Evolutionary conservation across 2,888 invertebrate species (phyloP).

Genomic region (Pristionchus maxplancki): DNA sequence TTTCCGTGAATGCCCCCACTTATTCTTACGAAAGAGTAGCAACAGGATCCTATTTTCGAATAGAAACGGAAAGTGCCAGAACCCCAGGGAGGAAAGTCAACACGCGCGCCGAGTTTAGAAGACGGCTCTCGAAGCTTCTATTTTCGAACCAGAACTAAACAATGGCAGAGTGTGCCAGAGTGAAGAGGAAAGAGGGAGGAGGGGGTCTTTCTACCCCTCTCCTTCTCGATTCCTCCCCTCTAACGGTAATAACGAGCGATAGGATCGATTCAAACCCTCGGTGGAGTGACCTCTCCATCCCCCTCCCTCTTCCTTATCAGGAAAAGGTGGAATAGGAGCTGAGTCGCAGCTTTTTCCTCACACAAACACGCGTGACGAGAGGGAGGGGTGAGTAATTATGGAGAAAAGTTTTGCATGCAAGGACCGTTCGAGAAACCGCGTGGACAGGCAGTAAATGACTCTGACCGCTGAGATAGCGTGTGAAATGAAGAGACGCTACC

Average conservation of each 20-base stretch:
- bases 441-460: too few species aligned
- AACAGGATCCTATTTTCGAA: too few species aligned
- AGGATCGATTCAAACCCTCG: not conserved
- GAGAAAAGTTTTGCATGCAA: not conserved
- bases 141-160: slow-evolving; percentile 13
- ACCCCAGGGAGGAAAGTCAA: not conserved
- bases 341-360: not conserved
- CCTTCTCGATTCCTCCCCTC: too few species aligned
- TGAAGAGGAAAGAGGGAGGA: not conserved
- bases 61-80: not conserved
- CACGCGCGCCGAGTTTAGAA: not conserved
- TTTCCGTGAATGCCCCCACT: too few species aligned
- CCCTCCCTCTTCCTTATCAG: slow-evolving; percentile 1
- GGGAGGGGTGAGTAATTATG: not conserved
- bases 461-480: too few species aligned
- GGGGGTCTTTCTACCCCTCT: not conserved
- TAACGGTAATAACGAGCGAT: too few species aligned
- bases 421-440: not conserved
- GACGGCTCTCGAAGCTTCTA: not conserved
- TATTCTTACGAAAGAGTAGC: too few species aligned
- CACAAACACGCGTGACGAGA: not conserved
- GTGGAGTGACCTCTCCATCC: slow-evolving; percentile 5
- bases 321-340: slow-evolving; percentile 22
- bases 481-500: too few species aligned
- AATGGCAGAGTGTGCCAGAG: slow-evolving; percentile 6